Evolutionary conservation across 2,113 vertebrate genomes (phyloP), one percentile per base, ranked within the genome.

Genomic region (Tor tambroides): DNA sequence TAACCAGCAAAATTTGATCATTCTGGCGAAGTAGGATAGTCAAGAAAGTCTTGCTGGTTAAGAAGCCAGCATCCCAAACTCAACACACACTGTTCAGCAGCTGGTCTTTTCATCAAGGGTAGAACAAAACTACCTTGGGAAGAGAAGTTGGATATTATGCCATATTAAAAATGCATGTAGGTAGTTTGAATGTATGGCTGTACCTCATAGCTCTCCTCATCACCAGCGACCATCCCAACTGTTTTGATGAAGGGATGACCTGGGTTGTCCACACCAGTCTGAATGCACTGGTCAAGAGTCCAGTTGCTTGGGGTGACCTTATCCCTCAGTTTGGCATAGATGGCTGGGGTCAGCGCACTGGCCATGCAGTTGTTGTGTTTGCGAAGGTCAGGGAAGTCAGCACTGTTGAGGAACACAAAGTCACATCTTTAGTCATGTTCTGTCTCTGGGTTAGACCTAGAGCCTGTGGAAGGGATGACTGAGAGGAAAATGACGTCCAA

Each of bases 281-380:
- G 97, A 94, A 99, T 99, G 92, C 96, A 97, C 94, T 98, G 97
- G 90, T 99, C 97, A 92, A 98, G 93, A 80, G 96, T 97, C 93
- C 97, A 99, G 85, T 96, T 97, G 0, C 88, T 95, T 61, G 97
- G 96, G 5, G 97, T 99, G 89, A 94, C 4, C 93, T 95, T 96
- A 94, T 98, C 97, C 83, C 97, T 92, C 56, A 99, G 95, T 78
- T 89, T 95, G 87, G 94, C 95, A 0, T 99, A 99, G 88, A 99
- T 95, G 82, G 89, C 94, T 0, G 97, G 97, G 0, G 96, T 97
- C 86, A 99, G 94, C 87, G 95, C 94, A 21, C 95, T 85, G 0
- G 97, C 96, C 97, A 99, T 98, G 93, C 97, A 99, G 94, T 99
- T 99, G 94, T 98, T 99, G 91, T 99, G 97, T 84, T 97, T 97